Conservation (phyloP, 2,888 invertebrate species). For the Lamellibrachia satsuma region DNA sequence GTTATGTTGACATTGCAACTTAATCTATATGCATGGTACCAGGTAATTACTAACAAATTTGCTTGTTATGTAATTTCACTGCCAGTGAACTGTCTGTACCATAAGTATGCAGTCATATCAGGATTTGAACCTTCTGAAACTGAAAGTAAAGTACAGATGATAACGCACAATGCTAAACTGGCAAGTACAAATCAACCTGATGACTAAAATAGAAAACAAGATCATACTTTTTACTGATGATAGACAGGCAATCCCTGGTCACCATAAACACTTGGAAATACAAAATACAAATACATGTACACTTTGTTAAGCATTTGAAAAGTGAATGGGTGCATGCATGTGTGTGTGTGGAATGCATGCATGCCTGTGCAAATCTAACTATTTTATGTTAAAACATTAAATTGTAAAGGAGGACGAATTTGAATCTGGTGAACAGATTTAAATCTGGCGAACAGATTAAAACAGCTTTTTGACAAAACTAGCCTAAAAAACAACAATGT, state of each 20-base stretch:
- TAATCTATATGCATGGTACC: too few species aligned
- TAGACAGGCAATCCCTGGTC: not conserved
- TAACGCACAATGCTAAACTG: not conserved
- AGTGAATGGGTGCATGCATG: too few species aligned
- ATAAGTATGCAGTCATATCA: not conserved
- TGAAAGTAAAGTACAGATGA: constrained; percentile 17
- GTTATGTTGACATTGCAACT: too few species aligned
- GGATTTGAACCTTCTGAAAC: not conserved
- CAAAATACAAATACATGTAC: too few species aligned
- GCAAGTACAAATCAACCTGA: not conserved
- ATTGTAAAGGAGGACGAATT: not conserved
- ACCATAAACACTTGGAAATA: too few species aligned
- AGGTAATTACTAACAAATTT: not conserved
- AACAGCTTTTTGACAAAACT: not conserved
- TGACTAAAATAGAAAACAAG: not conserved
- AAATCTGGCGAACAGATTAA: not conserved
- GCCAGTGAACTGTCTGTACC: not conserved
- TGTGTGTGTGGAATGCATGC: not conserved
- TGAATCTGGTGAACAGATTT: not conserved
- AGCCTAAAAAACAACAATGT: not conserved
- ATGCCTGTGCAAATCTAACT: not conserved
- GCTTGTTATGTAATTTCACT: not conserved
- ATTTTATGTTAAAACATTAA: not conserved
- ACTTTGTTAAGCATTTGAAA: too few species aligned
- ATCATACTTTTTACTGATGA: not conserved